phyloP scores from a whole-genome alignment of 2,113 vertebrate genomes.

The Salminus brasiliensis region DNA sequence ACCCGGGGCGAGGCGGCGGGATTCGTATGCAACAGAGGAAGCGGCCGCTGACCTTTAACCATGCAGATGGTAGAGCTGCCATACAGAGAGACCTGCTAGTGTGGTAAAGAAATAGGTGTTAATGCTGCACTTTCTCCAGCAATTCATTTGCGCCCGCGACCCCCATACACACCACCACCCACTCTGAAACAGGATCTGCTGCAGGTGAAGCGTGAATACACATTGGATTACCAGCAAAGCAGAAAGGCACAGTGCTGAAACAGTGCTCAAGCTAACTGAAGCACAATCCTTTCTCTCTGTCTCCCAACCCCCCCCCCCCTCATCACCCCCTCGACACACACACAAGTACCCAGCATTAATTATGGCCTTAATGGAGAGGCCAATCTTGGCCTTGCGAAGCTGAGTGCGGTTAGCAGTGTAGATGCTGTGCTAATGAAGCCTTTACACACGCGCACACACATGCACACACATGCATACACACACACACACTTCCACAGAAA shows the following conservation, averaged over 20 bases:
- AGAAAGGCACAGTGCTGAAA: neutral
- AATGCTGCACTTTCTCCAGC: neutral
- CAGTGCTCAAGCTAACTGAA: constrained; percentile 1
- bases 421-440: constrained; percentile 20
- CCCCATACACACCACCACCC: neutral
- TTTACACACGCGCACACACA: constrained; percentile 20
- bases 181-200: neutral
- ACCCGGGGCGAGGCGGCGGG: neutral
- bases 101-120: neutral
- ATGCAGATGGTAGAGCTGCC: neutral
- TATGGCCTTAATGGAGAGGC: constrained; percentile 14
- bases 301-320: neutral
- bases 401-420: constrained; percentile 18
- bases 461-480: neutral
- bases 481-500: constrained; percentile 21
- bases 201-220: neutral
- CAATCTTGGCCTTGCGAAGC: constrained; percentile 19
- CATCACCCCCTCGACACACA: neutral
- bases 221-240: neutral
- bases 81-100: neutral
- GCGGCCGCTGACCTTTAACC: neutral
- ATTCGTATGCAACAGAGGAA: neutral
- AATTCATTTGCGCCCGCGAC: neutral
- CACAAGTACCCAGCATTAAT: constrained; percentile 12
- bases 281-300: neutral